These are phyloP conservation scores for Pteropus rufus DNA, from an alignment of 2,797 vertebrate species.

Conservation along the genomic window DNA sequence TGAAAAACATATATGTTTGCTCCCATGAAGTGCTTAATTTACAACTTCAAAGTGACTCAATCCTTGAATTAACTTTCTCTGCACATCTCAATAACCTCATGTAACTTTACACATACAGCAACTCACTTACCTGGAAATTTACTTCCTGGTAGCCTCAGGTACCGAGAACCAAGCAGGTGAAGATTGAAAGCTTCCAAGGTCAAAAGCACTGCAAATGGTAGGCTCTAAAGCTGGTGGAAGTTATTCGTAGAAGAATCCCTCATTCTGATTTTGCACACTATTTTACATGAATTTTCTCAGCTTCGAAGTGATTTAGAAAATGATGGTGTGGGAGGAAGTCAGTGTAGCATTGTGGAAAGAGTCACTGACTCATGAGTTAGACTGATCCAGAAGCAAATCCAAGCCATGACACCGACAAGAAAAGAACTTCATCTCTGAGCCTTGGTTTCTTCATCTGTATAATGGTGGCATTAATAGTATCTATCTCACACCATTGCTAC, in stretches of 20 bases:
- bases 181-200: background rate
- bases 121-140: background rate
- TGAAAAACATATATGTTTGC: background rate
- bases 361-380: background rate
- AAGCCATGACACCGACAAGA: background rate
- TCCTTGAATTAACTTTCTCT: background rate
- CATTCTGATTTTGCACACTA: background rate
- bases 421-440: background rate
- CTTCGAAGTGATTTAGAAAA: background rate
- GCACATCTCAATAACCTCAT: background rate
- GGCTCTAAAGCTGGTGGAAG: background rate
- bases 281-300: background rate
- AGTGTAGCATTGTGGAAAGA: background rate
- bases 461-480: background rate
- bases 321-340: background rate
- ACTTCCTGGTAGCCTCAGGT: background rate
- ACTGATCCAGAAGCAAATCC: background rate
- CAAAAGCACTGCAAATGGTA: background rate
- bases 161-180: background rate
- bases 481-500: no score
- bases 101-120: background rate
- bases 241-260: background rate
- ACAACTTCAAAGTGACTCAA: background rate
- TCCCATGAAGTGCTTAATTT: background rate
- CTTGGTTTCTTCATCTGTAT: background rate